Conservation (phyloP, 2,113 vertebrate genomes). For the Hemicordylus capensis region DNA sequence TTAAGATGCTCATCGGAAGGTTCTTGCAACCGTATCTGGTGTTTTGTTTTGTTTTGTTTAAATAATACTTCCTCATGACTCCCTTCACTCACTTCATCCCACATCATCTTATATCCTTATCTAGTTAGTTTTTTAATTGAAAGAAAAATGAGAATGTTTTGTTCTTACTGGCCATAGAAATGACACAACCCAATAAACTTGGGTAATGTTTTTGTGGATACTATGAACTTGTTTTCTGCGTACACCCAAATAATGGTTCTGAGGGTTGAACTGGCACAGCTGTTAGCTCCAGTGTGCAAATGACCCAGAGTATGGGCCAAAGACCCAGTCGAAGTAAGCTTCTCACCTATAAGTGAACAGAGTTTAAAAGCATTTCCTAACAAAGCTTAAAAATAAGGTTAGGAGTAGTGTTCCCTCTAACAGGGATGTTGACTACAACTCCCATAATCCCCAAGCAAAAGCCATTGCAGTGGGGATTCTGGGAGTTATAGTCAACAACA, state of each 20-base stretch:
- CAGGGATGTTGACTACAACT: no score
- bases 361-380: no score
- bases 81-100: slow-evolving; percentile 42
- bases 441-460: no score
- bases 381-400: no score
- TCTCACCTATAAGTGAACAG: no score
- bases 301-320: no score
- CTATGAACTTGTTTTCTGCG: background rate
- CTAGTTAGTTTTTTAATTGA: slow-evolving; percentile 14
- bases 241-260: background rate
- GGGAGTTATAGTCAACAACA: no score
- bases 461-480: no score
- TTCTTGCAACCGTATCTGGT: slow-evolving; percentile 73
- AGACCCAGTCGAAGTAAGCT: no score
- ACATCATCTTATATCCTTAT: background rate
- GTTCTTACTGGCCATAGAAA: background rate
- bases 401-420: no score
- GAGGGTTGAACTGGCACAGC: background rate
- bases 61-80: slow-evolving; percentile 40
- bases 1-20: slow-evolving; percentile 81
- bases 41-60: slow-evolving; percentile 48
- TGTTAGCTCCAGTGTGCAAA: background rate
- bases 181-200: background rate
- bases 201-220: slow-evolving; percentile 17
- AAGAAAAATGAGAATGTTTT: slow-evolving; percentile 26